Conservation (phyloP, 2,888 invertebrate species). For the Rotaria magnacalcarata region DNA sequence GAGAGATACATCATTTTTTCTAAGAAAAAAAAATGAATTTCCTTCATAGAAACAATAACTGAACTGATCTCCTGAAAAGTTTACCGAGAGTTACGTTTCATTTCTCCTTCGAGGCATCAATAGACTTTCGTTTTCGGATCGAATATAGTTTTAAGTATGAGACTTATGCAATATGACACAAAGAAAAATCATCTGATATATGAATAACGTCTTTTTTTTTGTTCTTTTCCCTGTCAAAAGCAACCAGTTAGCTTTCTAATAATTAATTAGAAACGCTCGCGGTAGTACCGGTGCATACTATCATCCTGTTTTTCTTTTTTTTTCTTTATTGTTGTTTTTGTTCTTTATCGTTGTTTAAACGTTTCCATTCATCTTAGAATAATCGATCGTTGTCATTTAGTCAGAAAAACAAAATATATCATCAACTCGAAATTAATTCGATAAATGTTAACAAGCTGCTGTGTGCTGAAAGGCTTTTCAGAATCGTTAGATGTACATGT, state of each 20-base stretch:
- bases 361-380: not conserved
- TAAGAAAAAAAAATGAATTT: too few relatives aligned
- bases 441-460: not conserved
- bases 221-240: not conserved
- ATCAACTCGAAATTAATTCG: not conserved
- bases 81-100: too few relatives aligned
- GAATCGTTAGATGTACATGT: not conserved
- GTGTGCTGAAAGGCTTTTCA: not conserved
- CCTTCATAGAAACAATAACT: too few relatives aligned
- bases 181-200: too few relatives aligned
- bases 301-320: not conserved
- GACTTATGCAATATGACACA: too few relatives aligned
- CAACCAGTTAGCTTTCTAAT: not conserved
- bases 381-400: not conserved
- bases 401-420: not conserved
- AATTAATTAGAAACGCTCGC: not conserved
- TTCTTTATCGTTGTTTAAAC: not conserved
- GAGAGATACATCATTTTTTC: too few relatives aligned
- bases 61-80: too few relatives aligned
- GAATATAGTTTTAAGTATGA: too few relatives aligned
- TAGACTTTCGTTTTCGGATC: too few relatives aligned
- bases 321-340: too few relatives aligned
- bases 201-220: too few relatives aligned
- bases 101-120: too few relatives aligned
- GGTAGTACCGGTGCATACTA: not conserved